These are phyloP conservation scores for Saccostrea echinata DNA, from an alignment of 1,140 invertebrate genomes.

Conservation along the genomic window DNA sequence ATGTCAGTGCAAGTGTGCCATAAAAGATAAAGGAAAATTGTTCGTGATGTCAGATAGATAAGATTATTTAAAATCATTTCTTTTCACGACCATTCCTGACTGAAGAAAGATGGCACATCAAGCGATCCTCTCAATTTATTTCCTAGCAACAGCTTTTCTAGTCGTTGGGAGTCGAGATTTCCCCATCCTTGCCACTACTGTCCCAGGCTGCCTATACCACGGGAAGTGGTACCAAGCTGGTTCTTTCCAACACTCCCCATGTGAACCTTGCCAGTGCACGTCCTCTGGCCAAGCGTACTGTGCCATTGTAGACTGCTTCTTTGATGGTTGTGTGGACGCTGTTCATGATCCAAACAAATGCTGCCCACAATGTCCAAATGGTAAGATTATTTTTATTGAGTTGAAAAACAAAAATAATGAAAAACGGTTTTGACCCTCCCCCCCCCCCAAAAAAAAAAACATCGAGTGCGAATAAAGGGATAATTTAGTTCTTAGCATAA, in stretches of 20 bases:
- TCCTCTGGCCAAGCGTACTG: neutral
- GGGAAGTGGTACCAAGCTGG: conserved; percentile 11
- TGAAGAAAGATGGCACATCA: neutral
- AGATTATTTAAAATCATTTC: neutral
- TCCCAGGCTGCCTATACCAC: neutral
- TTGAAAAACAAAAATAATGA: too few relatives aligned
- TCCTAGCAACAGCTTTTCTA: neutral
- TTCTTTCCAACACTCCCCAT: neutral
- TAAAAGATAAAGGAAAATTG: too few relatives aligned
- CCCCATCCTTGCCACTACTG: neutral
- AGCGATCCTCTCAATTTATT: neutral
- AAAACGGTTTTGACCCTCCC: too few relatives aligned
- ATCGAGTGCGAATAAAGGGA: too few relatives aligned
- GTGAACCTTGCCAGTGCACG: conserved; percentile 31
- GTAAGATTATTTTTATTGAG: neutral
- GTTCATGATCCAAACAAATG: conserved; percentile 22
- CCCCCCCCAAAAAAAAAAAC: too few relatives aligned
- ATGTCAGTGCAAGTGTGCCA: too few relatives aligned
- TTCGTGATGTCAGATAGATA: too few relatives aligned
- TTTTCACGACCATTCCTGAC: neutral
- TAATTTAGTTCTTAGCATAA: too few relatives aligned
- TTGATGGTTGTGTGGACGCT: conserved; percentile 10
- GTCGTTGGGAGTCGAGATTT: neutral
- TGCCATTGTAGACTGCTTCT: conserved; percentile 34
- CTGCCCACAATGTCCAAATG: conserved; percentile 12